These are phyloP conservation scores for Platichthys stellatus DNA, from an alignment of 2,113 vertebrate species.

Conservation along the genomic window DNA sequence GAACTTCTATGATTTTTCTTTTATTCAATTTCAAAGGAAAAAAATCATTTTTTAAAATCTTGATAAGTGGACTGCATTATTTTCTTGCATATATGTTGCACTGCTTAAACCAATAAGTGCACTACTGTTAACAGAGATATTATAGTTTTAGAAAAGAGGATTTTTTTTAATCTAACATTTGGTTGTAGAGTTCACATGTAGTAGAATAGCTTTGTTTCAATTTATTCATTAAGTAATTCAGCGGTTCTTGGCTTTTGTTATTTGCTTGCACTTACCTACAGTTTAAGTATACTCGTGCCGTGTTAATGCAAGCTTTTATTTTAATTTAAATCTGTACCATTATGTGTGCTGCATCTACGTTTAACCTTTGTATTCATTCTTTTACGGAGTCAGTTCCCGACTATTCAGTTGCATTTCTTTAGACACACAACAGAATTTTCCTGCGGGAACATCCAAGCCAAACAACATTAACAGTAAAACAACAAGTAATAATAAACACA, in stretches of 20 bases:
- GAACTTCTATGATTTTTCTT: constrained; percentile 79
- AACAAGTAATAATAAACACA: constrained; percentile 70
- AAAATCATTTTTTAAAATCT: constrained; percentile 70
- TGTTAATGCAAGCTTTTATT: constrained; percentile 78
- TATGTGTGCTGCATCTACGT: constrained; percentile 73
- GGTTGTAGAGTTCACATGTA: constrained; percentile 83
- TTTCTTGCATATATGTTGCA: constrained; percentile 88
- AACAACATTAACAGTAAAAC: constrained; percentile 74
- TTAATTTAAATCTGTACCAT: constrained; percentile 80
- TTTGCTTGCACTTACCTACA: constrained; percentile 78
- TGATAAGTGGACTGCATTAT: constrained; percentile 87
- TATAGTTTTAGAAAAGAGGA: constrained; percentile 84
- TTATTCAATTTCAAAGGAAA: constrained; percentile 77
- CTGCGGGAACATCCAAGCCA: constrained; percentile 78
- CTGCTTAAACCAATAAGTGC: constrained; percentile 88
- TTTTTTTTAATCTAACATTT: constrained; percentile 77
- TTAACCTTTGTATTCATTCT: constrained; percentile 65
- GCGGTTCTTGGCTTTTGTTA: constrained; percentile 81
- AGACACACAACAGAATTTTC: constrained; percentile 72
- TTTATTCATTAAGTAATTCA: constrained; percentile 76
- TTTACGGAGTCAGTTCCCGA: constrained; percentile 67
- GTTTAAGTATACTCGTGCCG: constrained; percentile 74
- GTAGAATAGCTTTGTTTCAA: constrained; percentile 79
- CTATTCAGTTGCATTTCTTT: constrained; percentile 68
- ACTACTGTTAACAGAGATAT: constrained; percentile 88